These are phyloP conservation scores for Plecotus auritus DNA, from an alignment of 2,113 vertebrate species.

Conservation along the genomic window DNA sequence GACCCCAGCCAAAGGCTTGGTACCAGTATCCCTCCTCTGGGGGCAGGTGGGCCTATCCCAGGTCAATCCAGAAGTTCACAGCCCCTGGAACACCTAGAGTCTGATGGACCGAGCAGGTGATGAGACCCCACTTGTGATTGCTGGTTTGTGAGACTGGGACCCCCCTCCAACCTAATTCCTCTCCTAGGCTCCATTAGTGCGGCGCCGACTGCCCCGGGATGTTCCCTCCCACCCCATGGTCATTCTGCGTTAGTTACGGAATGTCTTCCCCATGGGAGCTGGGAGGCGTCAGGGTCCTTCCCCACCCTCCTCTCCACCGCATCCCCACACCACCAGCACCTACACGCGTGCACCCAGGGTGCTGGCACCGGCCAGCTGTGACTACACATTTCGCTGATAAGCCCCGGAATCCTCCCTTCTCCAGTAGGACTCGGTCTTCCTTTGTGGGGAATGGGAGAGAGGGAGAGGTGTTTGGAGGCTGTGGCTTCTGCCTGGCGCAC, in stretches of 20 bases:
- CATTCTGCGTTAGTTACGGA: not conserved
- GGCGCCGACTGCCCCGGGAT: fast-evolving
- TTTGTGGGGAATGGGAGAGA: not conserved
- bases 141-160: not conserved
- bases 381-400: not conserved
- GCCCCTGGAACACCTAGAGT: not conserved
- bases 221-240: too few species aligned
- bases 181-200: not conserved
- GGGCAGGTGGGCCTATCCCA: not conserved
- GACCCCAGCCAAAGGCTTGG: not conserved
- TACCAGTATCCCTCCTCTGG: not conserved
- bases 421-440: not conserved
- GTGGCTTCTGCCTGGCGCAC: not conserved
- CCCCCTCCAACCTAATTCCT: not conserved
- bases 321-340: not conserved
- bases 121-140: not conserved
- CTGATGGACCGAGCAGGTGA: not conserved
- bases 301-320: not conserved
- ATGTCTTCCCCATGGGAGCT: not conserved
- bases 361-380: not conserved
- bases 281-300: not conserved
- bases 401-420: not conserved
- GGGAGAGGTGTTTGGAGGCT: not conserved
- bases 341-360: too few species aligned
- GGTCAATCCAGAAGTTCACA: not conserved